Percentiles rank a stretch among this genome's conserved stretches.
These are phyloP conservation scores for Neolamprologus modestus DNA, from an alignment of 2,113 vertebrate genomes.

Conservation along the genomic window DNA sequence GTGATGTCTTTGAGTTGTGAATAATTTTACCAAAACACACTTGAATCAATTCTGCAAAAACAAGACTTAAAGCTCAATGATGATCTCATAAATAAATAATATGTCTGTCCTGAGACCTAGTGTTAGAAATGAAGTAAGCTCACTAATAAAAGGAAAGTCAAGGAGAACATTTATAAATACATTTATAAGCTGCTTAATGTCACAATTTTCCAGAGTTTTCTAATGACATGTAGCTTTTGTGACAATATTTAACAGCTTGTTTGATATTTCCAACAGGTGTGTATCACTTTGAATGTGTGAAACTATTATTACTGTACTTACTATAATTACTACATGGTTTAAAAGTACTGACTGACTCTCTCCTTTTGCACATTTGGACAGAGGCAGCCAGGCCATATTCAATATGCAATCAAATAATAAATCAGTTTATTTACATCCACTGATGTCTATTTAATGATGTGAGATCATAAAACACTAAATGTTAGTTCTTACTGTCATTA, in stretches of 20 bases:
- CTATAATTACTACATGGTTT: background rate
- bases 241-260: too few species aligned
- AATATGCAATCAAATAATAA: too few species aligned
- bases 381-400: too few species aligned
- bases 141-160: background rate
- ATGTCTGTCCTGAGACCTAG: background rate
- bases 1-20: background rate
- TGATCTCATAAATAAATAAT: background rate
- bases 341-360: background rate
- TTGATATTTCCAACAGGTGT: too few species aligned
- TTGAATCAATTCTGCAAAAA: rapidly evolving
- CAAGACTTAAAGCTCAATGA: background rate
- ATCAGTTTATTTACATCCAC: too few species aligned
- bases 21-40: background rate
- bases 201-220: background rate
- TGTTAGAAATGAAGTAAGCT: background rate
- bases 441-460: too few species aligned
- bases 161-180: background rate
- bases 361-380: too few species aligned
- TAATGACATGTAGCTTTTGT: background rate
- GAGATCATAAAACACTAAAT: too few species aligned
- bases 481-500: too few species aligned
- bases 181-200: background rate
- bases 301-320: too few species aligned
- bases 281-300: too few species aligned